Percentiles rank a stretch among this genome's conserved stretches.
Conservation (phyloP, 2,113 vertebrate species). For the Hydrolagus affinis region DNA sequence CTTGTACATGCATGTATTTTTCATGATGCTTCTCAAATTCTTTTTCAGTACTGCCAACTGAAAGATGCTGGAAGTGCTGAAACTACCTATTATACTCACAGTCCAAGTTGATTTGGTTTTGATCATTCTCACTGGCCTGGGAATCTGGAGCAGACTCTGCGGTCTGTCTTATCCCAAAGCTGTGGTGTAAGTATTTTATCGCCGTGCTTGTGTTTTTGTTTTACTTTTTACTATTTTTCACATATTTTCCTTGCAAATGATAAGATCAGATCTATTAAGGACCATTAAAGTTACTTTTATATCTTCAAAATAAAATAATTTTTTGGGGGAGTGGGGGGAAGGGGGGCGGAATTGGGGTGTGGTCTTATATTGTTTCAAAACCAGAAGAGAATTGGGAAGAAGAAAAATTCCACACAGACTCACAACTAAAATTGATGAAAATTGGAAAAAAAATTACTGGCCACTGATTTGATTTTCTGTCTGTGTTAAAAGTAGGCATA, state of each 20-base stretch:
- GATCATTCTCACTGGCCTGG: conserved; percentile 54
- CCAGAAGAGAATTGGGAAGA: neutral
- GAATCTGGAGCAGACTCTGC: conserved; percentile 65
- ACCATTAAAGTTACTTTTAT: too few relatives aligned
- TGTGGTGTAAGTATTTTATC: conserved; percentile 73
- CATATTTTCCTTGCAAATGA: neutral
- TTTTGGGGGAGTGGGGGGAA: too few relatives aligned
- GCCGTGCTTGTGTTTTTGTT: neutral
- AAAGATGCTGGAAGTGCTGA: conserved; percentile 54
- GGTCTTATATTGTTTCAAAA: neutral
- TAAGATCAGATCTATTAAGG: too few relatives aligned
- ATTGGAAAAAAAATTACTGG: too few relatives aligned
- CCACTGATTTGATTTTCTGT: too few relatives aligned
- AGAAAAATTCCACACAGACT: too few relatives aligned
- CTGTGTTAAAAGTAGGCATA: too few relatives aligned
- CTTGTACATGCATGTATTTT: too few relatives aligned
- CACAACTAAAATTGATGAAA: too few relatives aligned
- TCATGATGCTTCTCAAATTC: neutral
- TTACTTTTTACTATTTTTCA: neutral
- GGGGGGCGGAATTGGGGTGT: neutral
- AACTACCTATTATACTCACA: conserved; percentile 64
- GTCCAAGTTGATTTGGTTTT: conserved; percentile 66
- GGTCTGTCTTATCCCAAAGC: conserved; percentile 66
- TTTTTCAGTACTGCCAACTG: conserved; percentile 39
- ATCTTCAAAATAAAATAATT: too few relatives aligned